Evolutionary conservation across 35 echinoderm and acorn worm species (phyloP), one percentile per base, ranked within the genome.

Genomic region (Ophioderma brevispina): DNA sequence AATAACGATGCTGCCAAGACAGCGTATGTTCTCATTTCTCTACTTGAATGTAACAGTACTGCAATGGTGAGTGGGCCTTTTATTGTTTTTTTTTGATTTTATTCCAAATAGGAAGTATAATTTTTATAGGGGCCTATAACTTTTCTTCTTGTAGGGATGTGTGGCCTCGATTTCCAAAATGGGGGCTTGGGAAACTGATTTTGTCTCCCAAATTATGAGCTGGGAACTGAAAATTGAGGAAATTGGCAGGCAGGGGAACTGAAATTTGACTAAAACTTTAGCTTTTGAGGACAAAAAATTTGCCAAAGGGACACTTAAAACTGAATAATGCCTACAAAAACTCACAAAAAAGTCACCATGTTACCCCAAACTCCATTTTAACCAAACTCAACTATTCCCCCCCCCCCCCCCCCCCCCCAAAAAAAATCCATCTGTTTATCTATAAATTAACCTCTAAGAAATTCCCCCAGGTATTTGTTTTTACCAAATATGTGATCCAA

Each of bases 21-120:
- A 32, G 91, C 97, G 0, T 99, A 88, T 89, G 97, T 95, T 17
- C 79, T 99, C 49, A 99, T 99, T 50, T 87, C 97, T 31, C 79
- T 99, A 10, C 55, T 81, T 1, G 97, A 99, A 80, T 90, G 97
- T 84, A 37, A 87, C 13, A 91, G 87, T 76, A 38, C 28, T 28
- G 38, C 86, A 28, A 23, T 81, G 50, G 94, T 96, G 80, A 96
- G 94, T 92, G 42, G 14, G 17, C 5, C n/a, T 70, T 6, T 13
- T 3, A 2, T 18, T 25, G 15, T 30, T 70, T 8, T 11, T 52
- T 52, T 11, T 11, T 11, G 46, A 11, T 11, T 52, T 52, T 52
- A 52, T 52, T 52, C 8, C 8, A 52, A 52, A 8, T 8, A 52
- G 8, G 21, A 21, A 11, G 46, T 52, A 52, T 8, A 11, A 52